Conservation (phyloP, 1,140 invertebrate species). For the Charaxes varanes region DNA sequence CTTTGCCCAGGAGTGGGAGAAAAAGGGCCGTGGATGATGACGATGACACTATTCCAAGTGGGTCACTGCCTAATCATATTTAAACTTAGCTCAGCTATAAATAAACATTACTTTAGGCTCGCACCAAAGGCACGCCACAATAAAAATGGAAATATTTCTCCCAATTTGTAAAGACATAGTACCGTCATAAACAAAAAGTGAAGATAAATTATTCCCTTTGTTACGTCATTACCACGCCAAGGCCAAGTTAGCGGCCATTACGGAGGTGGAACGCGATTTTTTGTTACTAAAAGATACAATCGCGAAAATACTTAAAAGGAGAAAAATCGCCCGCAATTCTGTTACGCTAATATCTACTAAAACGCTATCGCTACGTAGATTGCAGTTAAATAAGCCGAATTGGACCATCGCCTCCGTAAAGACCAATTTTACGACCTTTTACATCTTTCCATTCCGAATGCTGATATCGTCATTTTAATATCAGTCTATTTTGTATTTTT, state of each 20-base stretch:
- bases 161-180: constrained; percentile 20
- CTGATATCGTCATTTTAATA: constrained; percentile 39
- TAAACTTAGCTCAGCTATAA: too few species aligned
- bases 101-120: too few species aligned
- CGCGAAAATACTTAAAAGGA: constrained; percentile 34
- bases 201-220: constrained; percentile 24
- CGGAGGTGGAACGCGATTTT: constrained; percentile 26
- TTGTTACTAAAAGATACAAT: constrained; percentile 35
- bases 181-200: constrained; percentile 21
- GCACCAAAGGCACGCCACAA: too few species aligned
- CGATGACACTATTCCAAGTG: too few species aligned
- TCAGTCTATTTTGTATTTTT: constrained; percentile 23
- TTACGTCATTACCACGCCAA: constrained; percentile 25
- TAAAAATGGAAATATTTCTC: constrained; percentile 15
- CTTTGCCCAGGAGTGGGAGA: too few species aligned
- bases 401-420: constrained; percentile 39
- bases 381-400: constrained; percentile 60
- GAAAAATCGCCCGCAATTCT: constrained; percentile 48
- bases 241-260: constrained; percentile 22
- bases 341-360: constrained; percentile 54
- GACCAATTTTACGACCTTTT: constrained; percentile 44
- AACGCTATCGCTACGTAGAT: constrained; percentile 44
- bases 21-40: too few species aligned
- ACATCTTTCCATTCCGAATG: constrained; percentile 33
- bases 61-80: too few species aligned